Percentiles rank a stretch among this genome's conserved stretches.
Evolutionary conservation across 2,113 vertebrate genomes (phyloP).

Genomic region (Pelvicachromis taeniatus): DNA sequence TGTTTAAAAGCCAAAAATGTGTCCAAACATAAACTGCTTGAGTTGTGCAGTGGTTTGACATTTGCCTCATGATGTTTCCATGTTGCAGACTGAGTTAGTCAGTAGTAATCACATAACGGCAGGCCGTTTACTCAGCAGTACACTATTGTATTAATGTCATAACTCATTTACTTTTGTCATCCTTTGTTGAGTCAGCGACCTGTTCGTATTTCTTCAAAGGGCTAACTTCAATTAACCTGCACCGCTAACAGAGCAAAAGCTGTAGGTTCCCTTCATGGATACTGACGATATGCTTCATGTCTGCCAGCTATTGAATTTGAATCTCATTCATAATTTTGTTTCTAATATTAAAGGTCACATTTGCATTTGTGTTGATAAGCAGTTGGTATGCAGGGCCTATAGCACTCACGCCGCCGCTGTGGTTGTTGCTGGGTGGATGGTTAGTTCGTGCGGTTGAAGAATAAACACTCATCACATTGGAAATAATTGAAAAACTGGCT

Average conservation of each 20-base stretch:
- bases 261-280: conserved; percentile 27
- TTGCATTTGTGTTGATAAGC: conserved; percentile 73
- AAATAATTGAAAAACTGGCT: not conserved
- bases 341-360: conserved; percentile 75
- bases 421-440: conserved; percentile 28
- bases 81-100: not conserved
- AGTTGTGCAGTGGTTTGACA: not conserved
- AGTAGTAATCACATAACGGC: not conserved
- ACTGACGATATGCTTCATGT: conserved; percentile 42
- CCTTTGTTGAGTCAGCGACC: conserved; percentile 25
- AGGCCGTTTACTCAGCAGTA: not conserved
- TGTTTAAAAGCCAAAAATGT: not conserved
- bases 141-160: not conserved
- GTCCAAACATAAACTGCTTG: not conserved
- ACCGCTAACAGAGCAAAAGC: conserved; percentile 1
- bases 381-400: conserved; percentile 54
- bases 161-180: conserved; percentile 6
- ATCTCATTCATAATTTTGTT: conserved; percentile 71
- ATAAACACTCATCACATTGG: not conserved
- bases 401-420: not conserved
- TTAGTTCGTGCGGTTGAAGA: not conserved
- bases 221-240: conserved; percentile 52
- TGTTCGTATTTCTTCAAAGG: conserved; percentile 9
- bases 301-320: conserved; percentile 65
- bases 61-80: not conserved